A percentile compares a stretch with the other conserved stretches of the same genome.
Evolutionary conservation across 1,140 invertebrate genomes (phyloP).

Genomic region (Hestina assimilis): DNA sequence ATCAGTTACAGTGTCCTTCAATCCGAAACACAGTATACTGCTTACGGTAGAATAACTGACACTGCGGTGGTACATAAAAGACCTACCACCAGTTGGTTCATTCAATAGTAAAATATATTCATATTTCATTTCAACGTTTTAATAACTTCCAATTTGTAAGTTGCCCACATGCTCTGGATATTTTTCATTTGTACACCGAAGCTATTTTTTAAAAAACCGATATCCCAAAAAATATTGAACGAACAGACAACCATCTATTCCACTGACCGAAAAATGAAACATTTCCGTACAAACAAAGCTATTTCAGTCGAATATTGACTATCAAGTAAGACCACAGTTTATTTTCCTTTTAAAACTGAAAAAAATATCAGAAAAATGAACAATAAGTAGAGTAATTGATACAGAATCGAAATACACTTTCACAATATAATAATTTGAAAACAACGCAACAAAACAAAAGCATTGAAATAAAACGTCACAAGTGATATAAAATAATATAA

Average conservation of each 20-base stretch:
- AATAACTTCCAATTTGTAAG: not conserved
- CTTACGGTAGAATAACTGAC: too few species aligned
- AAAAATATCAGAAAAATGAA: too few species aligned
- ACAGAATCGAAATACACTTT: too few species aligned
- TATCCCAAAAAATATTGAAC: not conserved
- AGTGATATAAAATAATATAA: constrained; percentile 3
- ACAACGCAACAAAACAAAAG: not conserved
- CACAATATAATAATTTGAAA: too few species aligned
- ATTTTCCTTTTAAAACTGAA: not conserved
- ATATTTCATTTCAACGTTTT: not conserved
- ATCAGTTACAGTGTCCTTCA: too few species aligned
- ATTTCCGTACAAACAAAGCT: not conserved
- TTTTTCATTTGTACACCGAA: not conserved
- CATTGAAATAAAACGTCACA: too few species aligned
- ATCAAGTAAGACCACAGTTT: not conserved
- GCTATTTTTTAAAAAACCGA: not conserved
- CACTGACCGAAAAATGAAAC: not conserved
- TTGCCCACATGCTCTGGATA: not conserved
- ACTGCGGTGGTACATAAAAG: too few species aligned
- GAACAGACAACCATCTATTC: not conserved
- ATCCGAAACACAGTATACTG: too few species aligned
- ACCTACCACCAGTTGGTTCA: too few species aligned
- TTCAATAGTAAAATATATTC: too few species aligned
- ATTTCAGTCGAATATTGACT: not conserved
- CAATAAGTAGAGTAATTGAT: too few species aligned